A percentile compares a stretch with the other conserved stretches of the same genome.
Evolutionary conservation across 1,140 invertebrate genomes (phyloP).

Genomic region (fruit fly (Drosophila melanogaster)): DNA sequence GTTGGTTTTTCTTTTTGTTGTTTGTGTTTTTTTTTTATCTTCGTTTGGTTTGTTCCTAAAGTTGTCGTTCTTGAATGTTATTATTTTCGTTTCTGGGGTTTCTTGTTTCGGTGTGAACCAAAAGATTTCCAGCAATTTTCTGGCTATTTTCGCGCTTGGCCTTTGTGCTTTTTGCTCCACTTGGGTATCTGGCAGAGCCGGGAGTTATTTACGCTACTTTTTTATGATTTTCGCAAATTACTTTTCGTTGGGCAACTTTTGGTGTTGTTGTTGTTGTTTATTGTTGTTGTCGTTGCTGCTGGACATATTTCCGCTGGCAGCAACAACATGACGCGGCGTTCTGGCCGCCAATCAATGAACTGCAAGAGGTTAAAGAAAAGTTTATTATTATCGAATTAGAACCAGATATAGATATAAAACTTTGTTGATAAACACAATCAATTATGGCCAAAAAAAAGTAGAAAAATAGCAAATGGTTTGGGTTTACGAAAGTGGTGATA

Average conservation of each 20-base stretch:
- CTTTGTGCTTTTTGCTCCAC: slow-evolving; percentile 45
- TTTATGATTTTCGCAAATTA: slow-evolving; percentile 52
- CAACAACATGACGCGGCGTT: slow-evolving; percentile 69
- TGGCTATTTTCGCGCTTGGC: slow-evolving; percentile 31
- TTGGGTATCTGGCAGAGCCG: slow-evolving; percentile 32
- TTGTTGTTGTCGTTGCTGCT: slow-evolving; percentile 42
- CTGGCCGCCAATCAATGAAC: slow-evolving; percentile 30
- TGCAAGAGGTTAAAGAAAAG: slow-evolving; percentile 18
- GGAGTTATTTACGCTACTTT: slow-evolving; percentile 34
- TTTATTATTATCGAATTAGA: neutral
- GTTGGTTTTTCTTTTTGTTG: slow-evolving; percentile 10
- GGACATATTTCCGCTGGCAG: slow-evolving; percentile 49
- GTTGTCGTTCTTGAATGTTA: slow-evolving; percentile 42
- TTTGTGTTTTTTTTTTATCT: too few relatives aligned
- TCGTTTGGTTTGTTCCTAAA: slow-evolving; percentile 16
- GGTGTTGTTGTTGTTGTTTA: slow-evolving; percentile 10
- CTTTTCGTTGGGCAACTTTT: slow-evolving; percentile 50
- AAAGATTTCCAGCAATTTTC: slow-evolving; percentile 42
- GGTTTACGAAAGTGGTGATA: neutral
- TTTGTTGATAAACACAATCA: neutral
- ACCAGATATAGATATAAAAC: neutral
- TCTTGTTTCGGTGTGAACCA: slow-evolving; percentile 37
- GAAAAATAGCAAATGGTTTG: neutral
- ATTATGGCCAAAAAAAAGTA: too few relatives aligned
- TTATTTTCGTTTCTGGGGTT: slow-evolving; percentile 6